phyloP scores from a whole-genome alignment of 2,113 vertebrate species.

The Aythya baeri region DNA sequence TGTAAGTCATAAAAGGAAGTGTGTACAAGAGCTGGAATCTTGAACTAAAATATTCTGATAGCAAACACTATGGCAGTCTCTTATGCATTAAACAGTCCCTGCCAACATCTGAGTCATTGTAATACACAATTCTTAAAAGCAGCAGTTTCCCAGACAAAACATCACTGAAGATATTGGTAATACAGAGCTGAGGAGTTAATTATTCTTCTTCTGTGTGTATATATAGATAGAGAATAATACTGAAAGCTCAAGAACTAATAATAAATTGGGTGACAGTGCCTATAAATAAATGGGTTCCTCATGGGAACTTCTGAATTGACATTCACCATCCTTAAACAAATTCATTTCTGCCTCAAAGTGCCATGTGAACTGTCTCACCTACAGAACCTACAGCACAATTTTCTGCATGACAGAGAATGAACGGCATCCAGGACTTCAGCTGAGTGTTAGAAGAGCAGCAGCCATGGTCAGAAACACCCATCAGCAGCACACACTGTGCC shows the following conservation, averaged over 20 bases:
- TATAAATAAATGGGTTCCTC: neutral
- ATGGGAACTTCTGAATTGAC: neutral
- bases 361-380: neutral
- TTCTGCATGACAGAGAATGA: neutral
- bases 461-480: neutral
- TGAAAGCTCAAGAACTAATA: neutral
- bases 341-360: neutral
- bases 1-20: neutral
- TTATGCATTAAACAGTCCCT: neutral
- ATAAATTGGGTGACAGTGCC: neutral
- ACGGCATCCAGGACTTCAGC: neutral
- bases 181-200: neutral
- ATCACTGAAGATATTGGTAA: neutral
- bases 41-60: neutral
- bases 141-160: neutral
- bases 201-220: neutral
- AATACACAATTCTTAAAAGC: neutral
- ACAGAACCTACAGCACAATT: neutral
- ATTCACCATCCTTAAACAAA: constrained; percentile 6
- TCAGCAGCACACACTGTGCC: neutral
- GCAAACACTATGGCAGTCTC: neutral
- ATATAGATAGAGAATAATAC: neutral
- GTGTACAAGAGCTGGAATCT: neutral
- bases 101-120: neutral
- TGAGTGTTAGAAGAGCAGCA: constrained; percentile 2